Evolutionary conservation across 2,113 vertebrate genomes (phyloP).

Genomic region (Pachycephala philippinensis): DNA sequence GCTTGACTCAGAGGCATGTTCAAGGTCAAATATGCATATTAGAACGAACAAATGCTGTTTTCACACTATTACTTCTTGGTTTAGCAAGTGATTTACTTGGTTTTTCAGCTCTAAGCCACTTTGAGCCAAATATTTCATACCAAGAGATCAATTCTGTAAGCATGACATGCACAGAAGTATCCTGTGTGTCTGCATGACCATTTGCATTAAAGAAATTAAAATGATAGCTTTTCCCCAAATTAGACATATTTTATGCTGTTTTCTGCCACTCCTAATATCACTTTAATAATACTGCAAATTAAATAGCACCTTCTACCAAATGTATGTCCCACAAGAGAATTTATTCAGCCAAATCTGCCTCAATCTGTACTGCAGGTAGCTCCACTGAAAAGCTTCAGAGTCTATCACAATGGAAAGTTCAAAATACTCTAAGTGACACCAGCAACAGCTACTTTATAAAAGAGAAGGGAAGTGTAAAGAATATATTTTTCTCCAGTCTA

Average conservation of each 20-base stretch:
- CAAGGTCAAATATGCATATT: neutral
- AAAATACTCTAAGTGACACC: neutral
- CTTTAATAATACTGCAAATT: neutral
- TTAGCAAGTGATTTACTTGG: neutral
- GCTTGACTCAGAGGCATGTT: neutral
- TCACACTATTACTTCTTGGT: neutral
- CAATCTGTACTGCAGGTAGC: neutral
- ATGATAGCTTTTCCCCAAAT: neutral
- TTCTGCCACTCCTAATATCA: neutral
- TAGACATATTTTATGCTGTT: neutral
- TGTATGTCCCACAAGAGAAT: neutral
- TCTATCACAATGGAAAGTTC: neutral
- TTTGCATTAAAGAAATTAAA: neutral
- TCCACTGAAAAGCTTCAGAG: neutral
- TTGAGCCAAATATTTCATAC: neutral
- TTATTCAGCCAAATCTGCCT: neutral
- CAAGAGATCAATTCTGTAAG: neutral
- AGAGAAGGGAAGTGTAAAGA: neutral
- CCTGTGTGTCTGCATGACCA: neutral
- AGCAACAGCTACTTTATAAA: neutral
- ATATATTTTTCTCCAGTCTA: neutral
- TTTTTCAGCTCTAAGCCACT: neutral
- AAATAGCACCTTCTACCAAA: neutral
- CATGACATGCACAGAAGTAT: neutral
- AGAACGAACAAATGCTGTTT: neutral